phyloP scores from a whole-genome alignment of 2,113 vertebrate species.

The Piaya cayana region DNA sequence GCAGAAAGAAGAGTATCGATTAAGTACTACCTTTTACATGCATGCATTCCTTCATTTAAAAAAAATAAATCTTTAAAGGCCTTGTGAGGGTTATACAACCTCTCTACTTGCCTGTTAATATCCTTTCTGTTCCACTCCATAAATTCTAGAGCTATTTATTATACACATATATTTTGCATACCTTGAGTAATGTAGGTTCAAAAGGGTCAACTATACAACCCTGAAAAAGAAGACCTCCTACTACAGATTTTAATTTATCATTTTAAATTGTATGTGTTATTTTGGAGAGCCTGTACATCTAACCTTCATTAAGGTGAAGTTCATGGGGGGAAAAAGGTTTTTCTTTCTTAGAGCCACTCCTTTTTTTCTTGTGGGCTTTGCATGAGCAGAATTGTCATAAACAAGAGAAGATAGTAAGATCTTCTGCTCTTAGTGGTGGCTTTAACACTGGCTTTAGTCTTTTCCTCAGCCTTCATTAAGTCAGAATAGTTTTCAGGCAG shows the following conservation, averaged over 20 bases:
- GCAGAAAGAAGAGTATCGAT: constrained; percentile 51
- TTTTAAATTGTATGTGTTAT: constrained; percentile 48
- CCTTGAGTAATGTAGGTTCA: constrained; percentile 69
- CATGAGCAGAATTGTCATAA: not conserved
- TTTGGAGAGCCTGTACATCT: constrained; percentile 49
- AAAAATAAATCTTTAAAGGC: constrained; percentile 72
- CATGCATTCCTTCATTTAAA: constrained; percentile 63
- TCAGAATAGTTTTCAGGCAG: constrained; percentile 2
- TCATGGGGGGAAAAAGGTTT: constrained; percentile 49
- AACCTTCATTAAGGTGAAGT: constrained; percentile 56
- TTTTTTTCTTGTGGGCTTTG: not conserved
- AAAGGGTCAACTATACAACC: constrained; percentile 64
- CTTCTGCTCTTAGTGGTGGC: constrained; percentile 3
- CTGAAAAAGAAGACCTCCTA: constrained; percentile 64
- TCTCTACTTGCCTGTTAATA: constrained; percentile 72
- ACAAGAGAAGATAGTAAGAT: constrained; percentile 32
- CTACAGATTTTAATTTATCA: constrained; percentile 60
- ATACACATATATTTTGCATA: constrained; percentile 74
- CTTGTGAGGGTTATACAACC: constrained; percentile 69
- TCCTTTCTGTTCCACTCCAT: constrained; percentile 73
- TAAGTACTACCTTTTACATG: constrained; percentile 52
- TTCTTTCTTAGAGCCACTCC: constrained; percentile 30
- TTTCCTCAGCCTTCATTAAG: not conserved
- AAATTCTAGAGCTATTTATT: constrained; percentile 73
- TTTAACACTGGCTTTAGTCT: not conserved